Evolutionary conservation across 92 coral and sea anemone species (phyloP), one percentile per base, ranked within the genome.

Genomic region (Metridium senile): DNA sequence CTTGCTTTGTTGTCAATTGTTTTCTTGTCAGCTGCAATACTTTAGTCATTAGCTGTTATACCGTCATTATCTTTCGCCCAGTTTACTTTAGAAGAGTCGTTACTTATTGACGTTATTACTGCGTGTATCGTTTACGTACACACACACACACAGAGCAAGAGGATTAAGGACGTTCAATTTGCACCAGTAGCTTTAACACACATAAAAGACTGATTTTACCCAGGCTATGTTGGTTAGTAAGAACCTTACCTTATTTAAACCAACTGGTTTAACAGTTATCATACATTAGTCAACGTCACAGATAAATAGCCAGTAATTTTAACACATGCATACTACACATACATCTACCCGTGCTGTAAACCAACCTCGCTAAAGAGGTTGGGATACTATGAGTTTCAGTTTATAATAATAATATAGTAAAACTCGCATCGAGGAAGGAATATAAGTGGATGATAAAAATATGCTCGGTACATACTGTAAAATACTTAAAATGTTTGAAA

Each of bases 141-240:
- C 6, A 39, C 49, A 39, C 49, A 39, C 49, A 39, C 49, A 13
- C 49, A 39, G 6, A 39, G 49, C 49, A 39, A 13, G 13, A 6
- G 49, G 13, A 13, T 39, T 39, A 39, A 13, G 13, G 66, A 59
- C 66, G 66, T 16, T 16, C 66, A 7, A 2, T 59, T 26, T 26
- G 29, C 57, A 73, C 56, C 78, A 73, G 78, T 73, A 73, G 78
- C 78, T 73, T 73, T 73, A 73, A 66, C 78, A 73, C 78, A 73
- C 78, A 57, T n/a, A 29, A 71, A 53, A 52, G 21, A 29, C 16
- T 30, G 19, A 33, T 8, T 73, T 73, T 56, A 73, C 56, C 76
- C 76, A 34, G 47, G 47, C 6, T 13, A 30, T 28, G 21, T 71
- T 62, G 68, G 26, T 73, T 71, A 71, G 76, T 33, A 27, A 22